phyloP scores from a whole-genome alignment of 2,888 invertebrate genomes.

The Watsonalla cultraria region DNA sequence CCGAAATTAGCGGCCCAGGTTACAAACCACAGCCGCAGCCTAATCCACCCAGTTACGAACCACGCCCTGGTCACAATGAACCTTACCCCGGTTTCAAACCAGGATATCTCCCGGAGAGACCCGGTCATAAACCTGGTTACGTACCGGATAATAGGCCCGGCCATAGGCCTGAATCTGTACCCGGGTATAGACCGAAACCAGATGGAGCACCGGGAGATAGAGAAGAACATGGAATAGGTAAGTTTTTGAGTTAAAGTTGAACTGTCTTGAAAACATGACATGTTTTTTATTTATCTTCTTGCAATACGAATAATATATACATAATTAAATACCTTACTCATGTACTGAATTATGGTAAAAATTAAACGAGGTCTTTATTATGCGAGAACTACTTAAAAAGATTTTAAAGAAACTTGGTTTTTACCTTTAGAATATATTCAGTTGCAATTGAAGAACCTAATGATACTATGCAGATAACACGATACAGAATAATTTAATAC shows the following conservation, averaged over 20 bases:
- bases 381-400: no score
- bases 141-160: slow-evolving; percentile 15
- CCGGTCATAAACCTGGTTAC: slow-evolving; percentile 23
- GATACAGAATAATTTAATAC: no score
- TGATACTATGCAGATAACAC: no score
- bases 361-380: no score
- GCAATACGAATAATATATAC: no score
- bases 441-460: no score
- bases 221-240: slow-evolving; percentile 42
- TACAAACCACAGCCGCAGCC: neutral
- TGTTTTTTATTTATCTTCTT: no score
- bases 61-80: neutral
- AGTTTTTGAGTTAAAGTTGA: slow-evolving; percentile 26
- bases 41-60: neutral
- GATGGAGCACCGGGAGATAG: slow-evolving; percentile 26
- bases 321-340: no score
- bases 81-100: slow-evolving; percentile 15
- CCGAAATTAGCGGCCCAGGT: slow-evolving; percentile 1
- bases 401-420: no score
- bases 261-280: no score
- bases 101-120: slow-evolving; percentile 7
- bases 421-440: no score
- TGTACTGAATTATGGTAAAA: no score
- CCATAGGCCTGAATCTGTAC: slow-evolving; percentile 4
- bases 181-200: slow-evolving; percentile 16